Base-by-base conservation (phyloP, 2,113 vertebrate species). In the Pygathrix nemaeus region DNA sequence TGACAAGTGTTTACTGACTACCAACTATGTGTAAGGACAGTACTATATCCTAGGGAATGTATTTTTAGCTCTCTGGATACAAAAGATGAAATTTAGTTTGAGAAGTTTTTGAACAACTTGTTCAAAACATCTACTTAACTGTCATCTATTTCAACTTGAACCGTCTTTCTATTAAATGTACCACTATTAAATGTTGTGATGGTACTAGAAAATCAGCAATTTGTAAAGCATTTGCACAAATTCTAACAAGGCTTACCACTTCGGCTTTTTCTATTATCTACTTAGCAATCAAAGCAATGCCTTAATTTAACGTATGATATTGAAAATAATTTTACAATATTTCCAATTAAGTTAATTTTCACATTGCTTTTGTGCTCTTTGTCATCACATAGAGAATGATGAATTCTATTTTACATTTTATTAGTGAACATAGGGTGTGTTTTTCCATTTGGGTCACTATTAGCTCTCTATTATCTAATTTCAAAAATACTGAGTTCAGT, bases 321-420 rank as follows among this genome's bases (percentile, higher is more conserved):
- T 95, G 96, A 98, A 98, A 97, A 97, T 97, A 97, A 98, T 97
- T 97, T 97, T 93, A 88, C 92, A 97, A 97, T 98, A 86, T 98
- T 95, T 98, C 94, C 96, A 97, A 97, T 98, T 96, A 96, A 79
- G 86, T 72, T 98, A 96, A 98, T 98, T 97, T 97, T 88, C 91
- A 25, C 55, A 84, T 61, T 96, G 83, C 92, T 95, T 98, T 96
- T 97, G 91, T 94, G 40, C 81, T 96, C 87, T 52, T 78, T 27
- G 90, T 97, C 98, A 95, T 87, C 68, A 52, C 75, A 93, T 86
- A 81, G 76, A 97, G 97, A 98, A 97, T 30, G 35, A 64, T 32
- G 30, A 97, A 84, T 97, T 97, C 96, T 50, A 25, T 87, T 97
- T 94, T 95, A 90, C 81, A 97, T 97, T 64, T 88, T 98, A 80